These are phyloP conservation scores for Platycheirus rosarum DNA, from an alignment of 2,888 invertebrate genomes.

Conservation along the genomic window DNA sequence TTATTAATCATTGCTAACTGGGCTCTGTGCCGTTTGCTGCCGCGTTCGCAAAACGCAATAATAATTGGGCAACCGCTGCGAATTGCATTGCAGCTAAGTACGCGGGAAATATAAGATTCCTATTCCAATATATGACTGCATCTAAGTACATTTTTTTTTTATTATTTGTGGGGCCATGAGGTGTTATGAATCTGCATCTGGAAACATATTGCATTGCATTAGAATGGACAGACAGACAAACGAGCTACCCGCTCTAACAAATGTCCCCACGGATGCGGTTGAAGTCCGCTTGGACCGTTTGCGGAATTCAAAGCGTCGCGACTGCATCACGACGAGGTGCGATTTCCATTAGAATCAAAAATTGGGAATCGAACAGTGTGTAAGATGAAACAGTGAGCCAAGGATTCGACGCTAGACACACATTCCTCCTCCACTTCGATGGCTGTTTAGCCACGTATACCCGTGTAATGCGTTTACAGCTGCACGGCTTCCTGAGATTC, in stretches of 20 bases:
- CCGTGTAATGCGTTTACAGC: slow-evolving; percentile 47
- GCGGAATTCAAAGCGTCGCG: slow-evolving; percentile 5
- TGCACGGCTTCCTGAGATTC: slow-evolving; percentile 55
- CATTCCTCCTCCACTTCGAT: slow-evolving; percentile 25
- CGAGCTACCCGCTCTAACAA: slow-evolving; percentile 67
- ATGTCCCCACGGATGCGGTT: slow-evolving; percentile 66
- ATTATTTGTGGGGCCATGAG: slow-evolving; percentile 39
- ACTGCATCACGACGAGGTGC: slow-evolving; percentile 44
- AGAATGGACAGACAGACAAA: slow-evolving; percentile 70
- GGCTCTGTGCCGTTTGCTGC: slow-evolving; percentile 44
- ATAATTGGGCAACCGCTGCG: slow-evolving; percentile 73
- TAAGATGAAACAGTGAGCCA: slow-evolving; percentile 39
- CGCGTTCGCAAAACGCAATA: slow-evolving; percentile 60
- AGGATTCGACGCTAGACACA: slow-evolving; percentile 10
- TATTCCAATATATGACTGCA: slow-evolving; percentile 26
- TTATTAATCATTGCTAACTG: slow-evolving; percentile 72
- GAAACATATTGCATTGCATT: slow-evolving; percentile 70
- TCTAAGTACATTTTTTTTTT: slow-evolving; percentile 2
- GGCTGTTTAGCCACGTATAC: slow-evolving; percentile 11
- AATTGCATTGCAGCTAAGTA: slow-evolving; percentile 52
- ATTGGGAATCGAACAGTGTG: slow-evolving; percentile 66
- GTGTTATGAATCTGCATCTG: slow-evolving; percentile 71
- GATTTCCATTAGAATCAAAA: slow-evolving; percentile 72
- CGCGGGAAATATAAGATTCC: slow-evolving; percentile 33
- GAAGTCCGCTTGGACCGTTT: slow-evolving; percentile 45